Base-by-base conservation (phyloP, 53 echinoderm and acorn worm genomes). In the Actinopyga echinites region DNA sequence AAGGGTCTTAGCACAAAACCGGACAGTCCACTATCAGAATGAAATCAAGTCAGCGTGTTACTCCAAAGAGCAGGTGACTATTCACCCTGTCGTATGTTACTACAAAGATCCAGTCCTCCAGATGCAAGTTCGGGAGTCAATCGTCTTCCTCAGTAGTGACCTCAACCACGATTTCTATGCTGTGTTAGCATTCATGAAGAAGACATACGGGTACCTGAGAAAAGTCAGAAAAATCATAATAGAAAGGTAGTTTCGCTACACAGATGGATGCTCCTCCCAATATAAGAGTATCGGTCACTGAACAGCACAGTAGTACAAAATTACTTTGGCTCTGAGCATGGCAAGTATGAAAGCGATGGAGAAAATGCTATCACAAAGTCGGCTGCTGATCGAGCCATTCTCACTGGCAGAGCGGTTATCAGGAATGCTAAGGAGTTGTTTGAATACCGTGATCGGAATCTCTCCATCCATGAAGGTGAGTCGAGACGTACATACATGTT, bases 301-400 rank as follows among this genome's bases (percentile, higher is more conserved):
- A 2, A 59, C 23, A 59, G 59, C 59, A 59, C 4, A 26, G 59
- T 4, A 26, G 28, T 6, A 26, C 59, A 59, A 19, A 59, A 59
- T 5, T 84, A 53, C 68, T 87, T 91, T 31, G 91, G 87, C 24
- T 91, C 91, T 20, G 31, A 69, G 4, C 84, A 91, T 80, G 91
- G 91, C 4, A 91, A 90, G 37, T 79, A 82, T 8, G 82, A 85
- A 32, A 75, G 42, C 8, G 86, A 90, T 82, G 90, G 86, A 17
- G 90, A 80, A 55, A 67, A 68, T 54, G 90, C 69, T 30, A 82
- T 87, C 5, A 45, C 83, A 0, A 86, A 90, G 57, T 45, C 37
- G 7, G n/a, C 26, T 20, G 54, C 69, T 37, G 75, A 75, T 8
- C 60, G 30, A 20, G 91, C 91, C 22, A 84, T 38, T 65, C 11